phyloP scores from a whole-genome alignment of 2,797 vertebrate genomes.

The Pelochelys cantorii region DNA sequence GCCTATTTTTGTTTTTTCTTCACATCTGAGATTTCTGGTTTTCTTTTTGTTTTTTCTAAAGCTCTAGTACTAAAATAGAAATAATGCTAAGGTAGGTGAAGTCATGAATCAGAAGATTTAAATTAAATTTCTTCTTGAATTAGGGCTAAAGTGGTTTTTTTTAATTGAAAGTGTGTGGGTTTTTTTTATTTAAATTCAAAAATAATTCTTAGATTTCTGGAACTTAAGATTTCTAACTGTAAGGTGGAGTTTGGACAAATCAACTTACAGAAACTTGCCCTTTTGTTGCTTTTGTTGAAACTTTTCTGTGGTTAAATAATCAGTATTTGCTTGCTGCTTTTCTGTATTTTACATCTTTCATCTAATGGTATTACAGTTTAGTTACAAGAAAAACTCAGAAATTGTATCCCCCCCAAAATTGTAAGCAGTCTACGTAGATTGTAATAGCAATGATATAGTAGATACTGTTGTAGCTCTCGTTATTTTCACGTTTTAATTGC shows the following conservation, averaged over 20 bases:
- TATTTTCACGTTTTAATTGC: constrained; percentile 74
- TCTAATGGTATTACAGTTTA: neutral
- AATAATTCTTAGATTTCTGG: neutral
- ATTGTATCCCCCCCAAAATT: constrained; percentile 53
- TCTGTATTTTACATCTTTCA: neutral
- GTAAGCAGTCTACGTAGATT: constrained; percentile 27
- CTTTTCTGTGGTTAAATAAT: neutral
- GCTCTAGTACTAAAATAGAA: neutral
- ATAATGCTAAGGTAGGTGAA: neutral
- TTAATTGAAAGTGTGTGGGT: neutral
- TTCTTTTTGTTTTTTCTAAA: constrained; percentile 1
- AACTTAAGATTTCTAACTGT: neutral
- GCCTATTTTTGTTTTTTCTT: neutral
- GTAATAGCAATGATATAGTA: constrained; percentile 39
- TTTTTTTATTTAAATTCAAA: neutral
- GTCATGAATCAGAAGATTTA: constrained; percentile 10
- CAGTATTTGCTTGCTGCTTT: neutral
- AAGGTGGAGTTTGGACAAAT: neutral
- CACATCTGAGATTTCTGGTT: neutral
- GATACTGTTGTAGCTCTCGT: constrained; percentile 61
- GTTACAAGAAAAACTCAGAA: constrained; percentile 28
- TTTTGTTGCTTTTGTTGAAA: neutral
- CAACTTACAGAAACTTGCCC: neutral
- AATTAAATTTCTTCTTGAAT: neutral
- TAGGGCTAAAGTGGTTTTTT: neutral